A percentile compares a stretch with the other conserved stretches of the same genome.
These are phyloP conservation scores for Chesias legatella DNA, from an alignment of 2,888 invertebrate species.

Conservation along the genomic window DNA sequence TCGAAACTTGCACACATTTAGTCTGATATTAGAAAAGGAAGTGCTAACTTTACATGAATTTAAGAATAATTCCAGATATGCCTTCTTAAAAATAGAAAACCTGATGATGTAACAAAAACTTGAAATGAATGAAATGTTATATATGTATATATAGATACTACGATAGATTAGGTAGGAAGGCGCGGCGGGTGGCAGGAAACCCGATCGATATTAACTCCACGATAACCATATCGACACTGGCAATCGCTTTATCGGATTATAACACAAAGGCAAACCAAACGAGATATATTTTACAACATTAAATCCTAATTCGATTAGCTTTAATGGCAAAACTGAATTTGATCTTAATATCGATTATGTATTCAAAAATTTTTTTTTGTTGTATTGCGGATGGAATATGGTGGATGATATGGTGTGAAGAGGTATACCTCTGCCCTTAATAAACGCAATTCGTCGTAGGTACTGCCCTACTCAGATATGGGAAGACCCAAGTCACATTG, in stretches of 20 bases:
- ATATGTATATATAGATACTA: constrained; percentile 7
- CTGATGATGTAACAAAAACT: background rate
- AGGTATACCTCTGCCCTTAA: no score
- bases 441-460: no score
- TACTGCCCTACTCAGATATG: no score
- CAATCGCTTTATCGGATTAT: constrained; percentile 52
- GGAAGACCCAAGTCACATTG: no score
- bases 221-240: constrained; percentile 40
- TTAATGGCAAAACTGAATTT: constrained; percentile 52
- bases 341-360: no score
- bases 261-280: constrained; percentile 42
- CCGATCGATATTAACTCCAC: constrained; percentile 40
- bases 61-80: no score
- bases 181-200: constrained; percentile 32
- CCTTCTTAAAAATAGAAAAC: background rate
- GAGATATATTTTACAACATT: constrained; percentile 49
- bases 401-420: no score
- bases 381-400: no score
- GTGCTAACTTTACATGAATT: no score
- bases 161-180: constrained; percentile 20
- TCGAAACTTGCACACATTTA: no score
- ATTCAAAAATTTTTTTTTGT: no score
- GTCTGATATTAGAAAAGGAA: no score
- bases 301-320: constrained; percentile 54
- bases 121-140: background rate